These are phyloP conservation scores for Buathra laborator DNA, from an alignment of 2,888 invertebrate species.

Conservation along the genomic window DNA sequence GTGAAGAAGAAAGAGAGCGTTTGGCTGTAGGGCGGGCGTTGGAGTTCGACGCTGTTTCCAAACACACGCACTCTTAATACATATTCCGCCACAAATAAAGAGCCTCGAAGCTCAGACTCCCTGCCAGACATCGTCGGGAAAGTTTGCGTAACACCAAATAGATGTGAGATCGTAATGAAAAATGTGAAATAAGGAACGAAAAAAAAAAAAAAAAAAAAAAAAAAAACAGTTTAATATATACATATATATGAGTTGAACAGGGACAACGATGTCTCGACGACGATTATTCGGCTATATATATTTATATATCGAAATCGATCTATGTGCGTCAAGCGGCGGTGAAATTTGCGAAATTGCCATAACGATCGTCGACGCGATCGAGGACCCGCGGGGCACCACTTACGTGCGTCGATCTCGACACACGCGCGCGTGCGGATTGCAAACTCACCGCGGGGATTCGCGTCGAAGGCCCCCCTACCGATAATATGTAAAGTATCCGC, in stretches of 20 bases:
- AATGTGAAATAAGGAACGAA: slow-evolving; percentile 10
- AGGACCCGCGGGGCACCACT: slow-evolving; percentile 63
- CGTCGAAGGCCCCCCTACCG: slow-evolving; percentile 56
- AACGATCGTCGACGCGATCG: slow-evolving; percentile 25
- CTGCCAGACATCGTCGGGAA: background rate
- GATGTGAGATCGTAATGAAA: background rate
- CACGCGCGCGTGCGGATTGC: slow-evolving; percentile 55
- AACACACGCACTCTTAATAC: slow-evolving; percentile 57
- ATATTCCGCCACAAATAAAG: slow-evolving; percentile 26
- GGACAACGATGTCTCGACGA: slow-evolving; percentile 14
- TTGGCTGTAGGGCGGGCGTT: slow-evolving; percentile 52
- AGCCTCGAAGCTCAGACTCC: slow-evolving; percentile 39
- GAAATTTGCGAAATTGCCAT: slow-evolving; percentile 77
- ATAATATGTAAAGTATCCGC: slow-evolving; percentile 79
- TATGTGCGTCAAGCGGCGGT: slow-evolving; percentile 66
- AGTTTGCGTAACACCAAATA: background rate
- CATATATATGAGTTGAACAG: background rate
- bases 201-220: slow-evolving; percentile 32
- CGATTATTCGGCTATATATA: slow-evolving; percentile 32
- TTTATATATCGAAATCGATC: slow-evolving; percentile 30
- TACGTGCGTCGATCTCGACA: slow-evolving; percentile 53
- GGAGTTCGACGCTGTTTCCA: slow-evolving; percentile 63
- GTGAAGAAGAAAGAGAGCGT: slow-evolving; percentile 54
- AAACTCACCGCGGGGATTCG: slow-evolving; percentile 62
- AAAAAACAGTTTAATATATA: background rate